Evolutionary conservation across 1,140 invertebrate genomes (phyloP).

Genomic region (Trinorchestia longiramus): DNA sequence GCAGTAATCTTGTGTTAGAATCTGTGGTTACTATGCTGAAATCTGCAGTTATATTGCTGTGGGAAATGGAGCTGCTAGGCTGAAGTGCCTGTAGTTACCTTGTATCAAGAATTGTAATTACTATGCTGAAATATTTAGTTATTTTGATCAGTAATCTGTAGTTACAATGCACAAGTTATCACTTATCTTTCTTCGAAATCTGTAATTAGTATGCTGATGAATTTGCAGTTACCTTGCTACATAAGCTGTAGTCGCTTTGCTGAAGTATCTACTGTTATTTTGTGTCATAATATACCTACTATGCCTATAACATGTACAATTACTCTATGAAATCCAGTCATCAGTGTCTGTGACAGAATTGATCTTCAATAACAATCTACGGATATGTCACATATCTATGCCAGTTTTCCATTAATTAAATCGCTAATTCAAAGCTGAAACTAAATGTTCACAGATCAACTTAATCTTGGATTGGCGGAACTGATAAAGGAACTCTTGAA

Average conservation of each 20-base stretch:
- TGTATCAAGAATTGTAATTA: neutral
- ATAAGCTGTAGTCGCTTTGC: no score
- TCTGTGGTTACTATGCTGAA: neutral
- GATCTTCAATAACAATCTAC: no score
- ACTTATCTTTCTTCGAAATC: no score
- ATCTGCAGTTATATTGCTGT: neutral
- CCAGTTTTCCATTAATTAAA: neutral
- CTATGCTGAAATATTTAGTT: neutral
- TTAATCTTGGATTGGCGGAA: neutral
- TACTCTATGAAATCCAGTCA: no score
- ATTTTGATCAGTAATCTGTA: neutral
- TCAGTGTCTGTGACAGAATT: no score
- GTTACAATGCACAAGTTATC: no score
- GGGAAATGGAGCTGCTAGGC: neutral
- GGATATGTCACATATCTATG: no score
- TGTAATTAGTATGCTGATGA: no score
- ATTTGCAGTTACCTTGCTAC: no score
- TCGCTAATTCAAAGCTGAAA: neutral
- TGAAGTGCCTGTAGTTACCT: neutral
- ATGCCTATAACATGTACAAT: no score
- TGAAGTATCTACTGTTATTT: no score
- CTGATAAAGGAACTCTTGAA: neutral
- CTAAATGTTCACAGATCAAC: neutral
- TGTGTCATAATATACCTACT: no score
- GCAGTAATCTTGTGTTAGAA: neutral